phyloP scores from a whole-genome alignment of 1,140 invertebrate genomes.

The Platyscapa corneri region DNA sequence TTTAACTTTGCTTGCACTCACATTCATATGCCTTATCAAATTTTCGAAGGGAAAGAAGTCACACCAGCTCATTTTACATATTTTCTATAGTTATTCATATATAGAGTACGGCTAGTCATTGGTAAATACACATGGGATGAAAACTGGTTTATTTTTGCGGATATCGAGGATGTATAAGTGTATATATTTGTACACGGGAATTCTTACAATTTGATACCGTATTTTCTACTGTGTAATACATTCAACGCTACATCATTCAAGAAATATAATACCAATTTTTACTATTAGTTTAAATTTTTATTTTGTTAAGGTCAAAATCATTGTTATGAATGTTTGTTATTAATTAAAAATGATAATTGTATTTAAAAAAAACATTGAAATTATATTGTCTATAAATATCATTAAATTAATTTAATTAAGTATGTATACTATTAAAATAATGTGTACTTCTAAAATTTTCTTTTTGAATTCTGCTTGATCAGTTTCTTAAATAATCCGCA shows the following conservation, averaged over 20 bases:
- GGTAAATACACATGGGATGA: slow-evolving; percentile 20
- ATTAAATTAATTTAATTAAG: too few species aligned
- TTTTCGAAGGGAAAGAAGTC: slow-evolving; percentile 33
- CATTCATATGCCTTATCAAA: background rate
- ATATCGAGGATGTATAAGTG: slow-evolving; percentile 6
- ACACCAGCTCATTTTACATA: background rate
- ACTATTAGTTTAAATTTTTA: background rate
- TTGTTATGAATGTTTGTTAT: background rate
- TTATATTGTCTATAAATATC: too few species aligned
- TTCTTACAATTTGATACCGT: slow-evolving; percentile 10
- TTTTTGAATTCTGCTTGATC: too few species aligned
- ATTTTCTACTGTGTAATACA: background rate
- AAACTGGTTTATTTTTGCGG: slow-evolving; percentile 50
- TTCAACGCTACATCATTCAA: background rate
- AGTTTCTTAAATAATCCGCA: too few species aligned
- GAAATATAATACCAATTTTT: background rate
- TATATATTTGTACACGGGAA: background rate
- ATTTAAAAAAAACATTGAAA: too few species aligned
- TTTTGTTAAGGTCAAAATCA: background rate
- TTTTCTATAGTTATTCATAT: background rate
- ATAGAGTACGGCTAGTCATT: background rate
- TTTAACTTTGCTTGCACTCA: background rate
- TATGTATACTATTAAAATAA: too few species aligned
- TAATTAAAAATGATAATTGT: too few species aligned
- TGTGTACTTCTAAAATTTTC: too few species aligned